phyloP scores from a whole-genome alignment of 2,888 invertebrate species.

The Agapostemon virescens region DNA sequence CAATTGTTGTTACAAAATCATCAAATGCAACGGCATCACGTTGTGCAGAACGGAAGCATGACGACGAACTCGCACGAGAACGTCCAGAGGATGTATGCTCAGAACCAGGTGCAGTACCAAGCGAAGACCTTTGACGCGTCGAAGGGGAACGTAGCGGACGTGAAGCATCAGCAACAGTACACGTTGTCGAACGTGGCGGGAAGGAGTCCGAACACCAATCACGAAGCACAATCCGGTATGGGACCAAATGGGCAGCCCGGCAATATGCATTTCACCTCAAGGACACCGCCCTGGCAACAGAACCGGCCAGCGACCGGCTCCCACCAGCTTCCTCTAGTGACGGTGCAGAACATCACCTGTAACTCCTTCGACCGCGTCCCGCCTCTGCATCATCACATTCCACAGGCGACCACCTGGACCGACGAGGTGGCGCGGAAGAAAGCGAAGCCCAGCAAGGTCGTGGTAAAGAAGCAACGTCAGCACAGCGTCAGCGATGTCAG shows the following conservation, averaged over 20 bases:
- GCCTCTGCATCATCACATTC: constrained; percentile 87
- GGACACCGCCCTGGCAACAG: constrained; percentile 85
- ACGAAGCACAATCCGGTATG: constrained; percentile 71
- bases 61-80: constrained; percentile 70
- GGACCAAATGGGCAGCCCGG: constrained; percentile 71
- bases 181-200: constrained; percentile 73
- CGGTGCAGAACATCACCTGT: constrained; percentile 79
- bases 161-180: constrained; percentile 72
- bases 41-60: constrained; percentile 71
- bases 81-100: constrained; percentile 72
- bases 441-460: constrained; percentile 81
- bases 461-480: constrained; percentile 78
- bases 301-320: constrained; percentile 75
- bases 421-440: constrained; percentile 84
- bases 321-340: constrained; percentile 64
- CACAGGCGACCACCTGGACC: constrained; percentile 82
- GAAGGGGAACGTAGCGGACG: constrained; percentile 72
- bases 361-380: constrained; percentile 87
- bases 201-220: constrained; percentile 72
- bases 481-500: constrained; percentile 66
- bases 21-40: constrained; percentile 74
- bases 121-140: constrained; percentile 78
- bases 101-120: constrained; percentile 74
- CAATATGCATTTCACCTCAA: constrained; percentile 75
- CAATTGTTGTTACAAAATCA: constrained; percentile 74